Percentiles rank a stretch among this genome's conserved stretches.
These are phyloP conservation scores for Hirtodrosophila cameraria DNA, from an alignment of 2,888 invertebrate species.

Conservation along the genomic window DNA sequence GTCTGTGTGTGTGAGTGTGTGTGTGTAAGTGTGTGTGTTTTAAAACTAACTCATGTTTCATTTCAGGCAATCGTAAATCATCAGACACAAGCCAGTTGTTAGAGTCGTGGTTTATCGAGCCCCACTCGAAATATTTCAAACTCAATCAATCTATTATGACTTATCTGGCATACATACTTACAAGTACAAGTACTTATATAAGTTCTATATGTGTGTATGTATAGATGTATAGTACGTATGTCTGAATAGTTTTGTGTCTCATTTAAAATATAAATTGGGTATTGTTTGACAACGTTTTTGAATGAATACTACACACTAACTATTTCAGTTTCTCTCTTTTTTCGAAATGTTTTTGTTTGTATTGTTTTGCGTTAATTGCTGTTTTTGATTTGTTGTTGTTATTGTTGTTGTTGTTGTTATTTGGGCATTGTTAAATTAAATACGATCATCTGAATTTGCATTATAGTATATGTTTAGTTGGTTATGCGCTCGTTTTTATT, in stretches of 20 bases:
- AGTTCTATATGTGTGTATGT: neutral
- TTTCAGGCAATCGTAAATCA: no score
- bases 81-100: no score
- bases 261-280: conserved; percentile 5
- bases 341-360: conserved; percentile 2
- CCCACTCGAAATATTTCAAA: conserved; percentile 2
- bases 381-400: conserved; percentile 10
- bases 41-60: conserved; percentile 10
- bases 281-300: neutral
- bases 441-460: conserved; percentile 25
- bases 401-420: conserved; percentile 4
- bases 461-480: conserved; percentile 19
- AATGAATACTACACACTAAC: neutral
- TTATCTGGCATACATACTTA: neutral
- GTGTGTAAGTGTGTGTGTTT: neutral
- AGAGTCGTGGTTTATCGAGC: no score
- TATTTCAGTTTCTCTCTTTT: neutral
- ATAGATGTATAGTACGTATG: conserved; percentile 1
- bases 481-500: conserved; percentile 13
- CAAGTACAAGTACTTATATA: neutral
- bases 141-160: neutral
- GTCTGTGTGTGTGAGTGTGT: conserved; percentile 4
- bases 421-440: conserved; percentile 29
- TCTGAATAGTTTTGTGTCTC: conserved; percentile 2
- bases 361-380: conserved; percentile 11